Conservation (phyloP, 2,888 invertebrate genomes). For the Steinernema hermaphroditum region DNA sequence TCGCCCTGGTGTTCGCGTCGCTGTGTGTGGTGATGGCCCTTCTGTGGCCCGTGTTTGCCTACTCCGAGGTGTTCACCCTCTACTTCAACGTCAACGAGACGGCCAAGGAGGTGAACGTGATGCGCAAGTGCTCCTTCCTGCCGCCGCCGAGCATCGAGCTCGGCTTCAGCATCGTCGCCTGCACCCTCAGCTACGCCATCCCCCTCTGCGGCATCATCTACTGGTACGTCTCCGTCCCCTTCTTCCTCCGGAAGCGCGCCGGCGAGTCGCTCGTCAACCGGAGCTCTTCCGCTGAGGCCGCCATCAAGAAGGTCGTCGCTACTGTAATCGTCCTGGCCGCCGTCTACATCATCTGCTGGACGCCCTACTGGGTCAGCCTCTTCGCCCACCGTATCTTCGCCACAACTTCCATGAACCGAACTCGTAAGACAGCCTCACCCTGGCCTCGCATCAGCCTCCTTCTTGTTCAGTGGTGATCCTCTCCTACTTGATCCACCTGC, state of each 20-base stretch:
- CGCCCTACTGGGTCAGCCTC: conserved; percentile 61
- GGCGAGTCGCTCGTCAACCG: conserved; percentile 51
- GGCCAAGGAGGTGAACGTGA: conserved; percentile 48
- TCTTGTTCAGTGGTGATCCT: conserved; percentile 60
- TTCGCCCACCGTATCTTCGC: conserved; percentile 51
- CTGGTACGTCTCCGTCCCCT: conserved; percentile 65
- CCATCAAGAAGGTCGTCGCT: conserved; percentile 61
- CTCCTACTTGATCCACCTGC: conserved; percentile 62
- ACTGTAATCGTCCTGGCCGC: conserved; percentile 63
- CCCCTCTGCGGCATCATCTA: conserved; percentile 64
- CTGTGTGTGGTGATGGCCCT: conserved; percentile 56
- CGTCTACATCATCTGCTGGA: conserved; percentile 65
- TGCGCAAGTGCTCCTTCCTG: conserved; percentile 54
- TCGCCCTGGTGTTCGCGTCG: conserved; percentile 54
- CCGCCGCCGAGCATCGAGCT: conserved; percentile 59
- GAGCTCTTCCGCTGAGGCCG: conserved; percentile 54
- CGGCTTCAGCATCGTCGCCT: conserved; percentile 61
- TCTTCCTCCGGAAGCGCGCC: conserved; percentile 60
- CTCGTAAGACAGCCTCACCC: conserved; percentile 39
- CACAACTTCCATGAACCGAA: conserved; percentile 45
- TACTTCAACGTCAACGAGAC: conserved; percentile 54
- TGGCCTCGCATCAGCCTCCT: conserved; percentile 14
- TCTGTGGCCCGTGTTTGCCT: conserved; percentile 63
- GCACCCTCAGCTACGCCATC: conserved; percentile 58
- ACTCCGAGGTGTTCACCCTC: conserved; percentile 59